Evolutionary conservation across 2,888 invertebrate species (phyloP).

Genomic region (Phyto melanocephala): DNA sequence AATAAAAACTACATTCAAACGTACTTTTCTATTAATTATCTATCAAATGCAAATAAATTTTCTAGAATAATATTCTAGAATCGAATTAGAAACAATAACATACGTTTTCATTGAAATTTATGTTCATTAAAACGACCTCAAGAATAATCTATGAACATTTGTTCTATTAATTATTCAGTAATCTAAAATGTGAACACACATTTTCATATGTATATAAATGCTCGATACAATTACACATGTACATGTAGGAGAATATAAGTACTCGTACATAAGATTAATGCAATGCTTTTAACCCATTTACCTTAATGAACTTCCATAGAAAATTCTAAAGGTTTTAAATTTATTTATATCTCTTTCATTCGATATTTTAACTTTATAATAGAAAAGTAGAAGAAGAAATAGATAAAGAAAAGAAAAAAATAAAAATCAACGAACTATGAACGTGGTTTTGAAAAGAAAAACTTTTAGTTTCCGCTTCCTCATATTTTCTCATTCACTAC

Average conservation of each 20-base stretch:
- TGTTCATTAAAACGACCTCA: slow-evolving; percentile 23
- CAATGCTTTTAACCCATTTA: slow-evolving; percentile 58
- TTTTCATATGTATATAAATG: background rate
- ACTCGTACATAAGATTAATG: background rate
- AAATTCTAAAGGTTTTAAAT: slow-evolving; percentile 48
- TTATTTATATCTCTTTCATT: slow-evolving; percentile 32
- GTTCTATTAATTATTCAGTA: slow-evolving; percentile 37
- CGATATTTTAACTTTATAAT: slow-evolving; percentile 41
- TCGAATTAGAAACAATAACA: background rate
- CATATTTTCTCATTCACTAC: slow-evolving; percentile 11
- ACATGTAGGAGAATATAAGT: background rate
- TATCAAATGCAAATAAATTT: too few species aligned
- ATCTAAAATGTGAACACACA: slow-evolving; percentile 19
- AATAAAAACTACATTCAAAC: too few species aligned
- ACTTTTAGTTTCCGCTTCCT: slow-evolving; percentile 42
- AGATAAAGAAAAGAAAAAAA: background rate
- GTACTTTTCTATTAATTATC: too few species aligned
- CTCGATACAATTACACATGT: background rate
- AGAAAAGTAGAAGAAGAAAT: background rate
- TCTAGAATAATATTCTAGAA: background rate
- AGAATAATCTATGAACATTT: slow-evolving; percentile 12
- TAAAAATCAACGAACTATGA: background rate
- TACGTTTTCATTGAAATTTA: background rate
- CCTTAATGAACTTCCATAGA: slow-evolving; percentile 60
- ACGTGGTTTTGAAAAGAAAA: slow-evolving; percentile 34